These are phyloP conservation scores for Centropus bengalensis DNA, from an alignment of 2,113 vertebrate species.

Conservation along the genomic window DNA sequence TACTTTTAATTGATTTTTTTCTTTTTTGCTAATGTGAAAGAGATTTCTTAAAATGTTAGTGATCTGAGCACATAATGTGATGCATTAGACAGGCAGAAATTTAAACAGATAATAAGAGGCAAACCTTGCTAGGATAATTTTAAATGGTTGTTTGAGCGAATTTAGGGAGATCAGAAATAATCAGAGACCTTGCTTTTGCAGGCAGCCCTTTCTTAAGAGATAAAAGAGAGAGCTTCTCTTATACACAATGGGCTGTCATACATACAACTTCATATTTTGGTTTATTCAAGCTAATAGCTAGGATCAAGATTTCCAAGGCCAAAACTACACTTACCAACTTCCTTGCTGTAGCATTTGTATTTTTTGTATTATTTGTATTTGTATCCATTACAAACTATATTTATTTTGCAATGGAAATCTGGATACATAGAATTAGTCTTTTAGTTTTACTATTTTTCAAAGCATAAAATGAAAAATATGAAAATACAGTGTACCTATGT, in stretches of 20 bases:
- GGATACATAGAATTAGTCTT: not conserved
- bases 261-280: not conserved
- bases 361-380: too few relatives aligned
- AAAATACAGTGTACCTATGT: not conserved
- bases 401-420: not conserved
- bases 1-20: not conserved
- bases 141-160: not conserved
- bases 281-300: not conserved
- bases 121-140: not conserved
- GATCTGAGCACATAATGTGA: not conserved
- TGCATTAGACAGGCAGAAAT: not conserved
- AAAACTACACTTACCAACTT: not conserved
- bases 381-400: not conserved
- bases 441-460: not conserved
- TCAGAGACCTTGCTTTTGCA: not conserved
- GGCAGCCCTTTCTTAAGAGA: not conserved
- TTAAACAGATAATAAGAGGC: not conserved
- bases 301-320: not conserved
- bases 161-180: not conserved
- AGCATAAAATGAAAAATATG: not conserved
- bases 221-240: not conserved
- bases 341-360: not conserved
- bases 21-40: not conserved
- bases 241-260: not conserved
- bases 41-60: not conserved